phyloP scores from a whole-genome alignment of 2,888 invertebrate genomes.

The Archips crataeganus region DNA sequence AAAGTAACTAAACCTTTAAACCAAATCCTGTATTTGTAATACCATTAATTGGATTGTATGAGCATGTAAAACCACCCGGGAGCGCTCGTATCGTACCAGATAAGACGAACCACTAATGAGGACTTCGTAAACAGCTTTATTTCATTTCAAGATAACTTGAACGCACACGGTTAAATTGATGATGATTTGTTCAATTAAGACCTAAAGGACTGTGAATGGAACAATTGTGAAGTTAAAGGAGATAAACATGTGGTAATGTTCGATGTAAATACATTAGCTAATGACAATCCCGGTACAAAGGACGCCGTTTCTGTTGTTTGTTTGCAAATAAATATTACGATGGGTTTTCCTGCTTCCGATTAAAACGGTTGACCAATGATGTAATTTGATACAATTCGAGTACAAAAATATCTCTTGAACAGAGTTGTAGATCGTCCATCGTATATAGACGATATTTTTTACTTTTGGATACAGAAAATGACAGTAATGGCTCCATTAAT shows the following conservation, averaged over 20 bases:
- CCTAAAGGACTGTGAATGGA: slow-evolving; percentile 48
- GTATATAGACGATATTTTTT: neutral
- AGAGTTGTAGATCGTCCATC: neutral
- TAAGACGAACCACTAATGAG: slow-evolving; percentile 46
- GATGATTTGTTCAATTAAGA: slow-evolving; percentile 78
- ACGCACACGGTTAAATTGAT: slow-evolving; percentile 64
- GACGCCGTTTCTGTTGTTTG: slow-evolving; percentile 14
- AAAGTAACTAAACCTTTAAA: neutral
- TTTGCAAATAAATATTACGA: slow-evolving; percentile 9
- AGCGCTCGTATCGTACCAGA: slow-evolving; percentile 38
- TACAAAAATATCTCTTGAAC: neutral
- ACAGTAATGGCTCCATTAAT: slow-evolving; percentile 31
- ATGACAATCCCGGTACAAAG: slow-evolving; percentile 31
- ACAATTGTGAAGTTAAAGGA: slow-evolving; percentile 60
- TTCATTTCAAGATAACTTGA: slow-evolving; percentile 69
- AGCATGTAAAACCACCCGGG: slow-evolving; percentile 33
- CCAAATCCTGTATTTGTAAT: neutral
- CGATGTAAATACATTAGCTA: slow-evolving; percentile 40
- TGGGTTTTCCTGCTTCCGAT: slow-evolving; percentile 19
- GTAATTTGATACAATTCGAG: neutral
- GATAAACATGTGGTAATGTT: slow-evolving; percentile 40
- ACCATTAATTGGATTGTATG: slow-evolving; percentile 8
- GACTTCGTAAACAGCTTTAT: slow-evolving; percentile 57
- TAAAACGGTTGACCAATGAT: slow-evolving; percentile 1
- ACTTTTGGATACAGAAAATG: neutral